Percentiles rank a stretch among this genome's conserved stretches.
Conservation (phyloP, 2,113 vertebrate species). For the Chunga burmeisteri region DNA sequence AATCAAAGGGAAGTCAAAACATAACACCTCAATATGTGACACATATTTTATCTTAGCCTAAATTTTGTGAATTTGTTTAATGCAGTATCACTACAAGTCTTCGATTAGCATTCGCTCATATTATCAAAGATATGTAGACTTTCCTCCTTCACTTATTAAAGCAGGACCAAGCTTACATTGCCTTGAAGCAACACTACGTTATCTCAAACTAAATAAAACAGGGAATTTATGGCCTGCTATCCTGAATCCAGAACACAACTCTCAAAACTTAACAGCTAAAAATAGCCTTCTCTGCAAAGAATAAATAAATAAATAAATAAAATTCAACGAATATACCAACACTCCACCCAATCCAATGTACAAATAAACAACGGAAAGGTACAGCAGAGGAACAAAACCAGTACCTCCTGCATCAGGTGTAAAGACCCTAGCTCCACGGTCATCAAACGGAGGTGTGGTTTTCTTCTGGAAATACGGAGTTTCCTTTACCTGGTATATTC, state of each 20-base stretch:
- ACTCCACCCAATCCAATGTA: not conserved
- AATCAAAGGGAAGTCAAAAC: not conserved
- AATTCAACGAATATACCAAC: not conserved
- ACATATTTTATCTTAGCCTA: not conserved
- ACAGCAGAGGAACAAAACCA: not conserved
- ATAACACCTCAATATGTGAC: not conserved
- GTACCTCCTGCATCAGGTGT: conserved; percentile 83
- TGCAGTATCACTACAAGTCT: not conserved
- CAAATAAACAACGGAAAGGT: not conserved
- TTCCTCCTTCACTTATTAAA: not conserved
- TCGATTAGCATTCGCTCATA: not conserved
- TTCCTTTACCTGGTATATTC: conserved; percentile 82
- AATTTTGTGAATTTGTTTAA: not conserved
- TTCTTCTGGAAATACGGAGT: conserved; percentile 94
- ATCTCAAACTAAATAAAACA: not conserved
- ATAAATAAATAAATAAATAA: not conserved
- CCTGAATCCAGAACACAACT: not conserved
- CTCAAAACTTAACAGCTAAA: not conserved
- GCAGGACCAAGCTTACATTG: not conserved
- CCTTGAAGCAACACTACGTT: not conserved
- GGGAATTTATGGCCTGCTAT: not conserved
- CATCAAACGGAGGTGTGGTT: conserved; percentile 87
- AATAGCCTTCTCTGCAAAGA: not conserved
- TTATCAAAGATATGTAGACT: not conserved
- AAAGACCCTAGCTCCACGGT: conserved; percentile 81